These are phyloP conservation scores for Craseonycteris thonglongyai DNA, from an alignment of 2,113 vertebrate genomes.

Conservation along the genomic window DNA sequence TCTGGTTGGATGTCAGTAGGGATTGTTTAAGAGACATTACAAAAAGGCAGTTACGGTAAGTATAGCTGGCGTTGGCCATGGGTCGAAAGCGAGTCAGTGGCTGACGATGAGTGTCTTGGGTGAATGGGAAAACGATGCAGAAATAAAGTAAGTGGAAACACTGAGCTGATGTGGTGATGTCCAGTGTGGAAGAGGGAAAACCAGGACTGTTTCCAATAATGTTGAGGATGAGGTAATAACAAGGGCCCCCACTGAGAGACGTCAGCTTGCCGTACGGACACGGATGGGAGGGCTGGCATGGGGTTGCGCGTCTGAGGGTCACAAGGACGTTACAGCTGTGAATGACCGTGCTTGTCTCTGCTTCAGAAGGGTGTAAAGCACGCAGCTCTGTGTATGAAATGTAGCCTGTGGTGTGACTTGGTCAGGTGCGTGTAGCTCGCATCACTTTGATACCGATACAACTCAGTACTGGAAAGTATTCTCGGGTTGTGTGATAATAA, in stretches of 20 bases:
- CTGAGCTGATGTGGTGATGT: background rate
- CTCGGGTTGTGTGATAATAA: background rate
- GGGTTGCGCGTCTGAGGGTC: conserved; percentile 81
- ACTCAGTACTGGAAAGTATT: conserved; percentile 11
- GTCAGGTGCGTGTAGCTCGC: conserved; percentile 72
- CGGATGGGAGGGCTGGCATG: background rate
- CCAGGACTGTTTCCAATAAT: accelerated
- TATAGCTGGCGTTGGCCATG: background rate
- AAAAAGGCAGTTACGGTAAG: background rate
- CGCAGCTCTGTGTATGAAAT: conserved; percentile 81
- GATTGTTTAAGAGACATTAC: background rate
- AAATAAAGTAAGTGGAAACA: background rate
- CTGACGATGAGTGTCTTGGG: background rate
- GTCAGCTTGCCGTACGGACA: background rate
- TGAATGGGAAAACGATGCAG: background rate
- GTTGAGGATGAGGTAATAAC: background rate
- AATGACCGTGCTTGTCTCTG: conserved; percentile 83
- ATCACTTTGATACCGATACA: conserved; percentile 47
- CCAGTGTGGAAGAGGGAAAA: background rate
- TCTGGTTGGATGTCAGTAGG: background rate
- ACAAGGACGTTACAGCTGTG: conserved; percentile 81
- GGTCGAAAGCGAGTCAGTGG: background rate
- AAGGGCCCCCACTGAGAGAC: background rate
- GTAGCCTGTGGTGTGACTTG: conserved; percentile 76
- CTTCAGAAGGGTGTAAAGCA: conserved; percentile 83